phyloP scores from a whole-genome alignment of 2,797 vertebrate species.

The Ctenosaura bakeri region DNA sequence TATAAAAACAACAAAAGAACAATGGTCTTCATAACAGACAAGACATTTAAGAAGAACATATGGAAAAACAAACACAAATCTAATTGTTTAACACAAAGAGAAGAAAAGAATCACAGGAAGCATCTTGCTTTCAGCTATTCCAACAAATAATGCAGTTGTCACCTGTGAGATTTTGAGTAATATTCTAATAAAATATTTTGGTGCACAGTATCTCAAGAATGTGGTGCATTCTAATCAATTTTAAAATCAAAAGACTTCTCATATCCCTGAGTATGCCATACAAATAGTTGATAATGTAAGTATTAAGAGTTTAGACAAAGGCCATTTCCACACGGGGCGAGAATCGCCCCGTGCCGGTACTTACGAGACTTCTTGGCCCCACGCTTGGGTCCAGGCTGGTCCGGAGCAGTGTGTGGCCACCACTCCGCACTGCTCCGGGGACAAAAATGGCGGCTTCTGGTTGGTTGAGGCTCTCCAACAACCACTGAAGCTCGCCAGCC shows the following conservation, averaged over 20 bases:
- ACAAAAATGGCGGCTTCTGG: too few species aligned
- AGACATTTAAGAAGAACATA: conserved; percentile 16
- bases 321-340: too few species aligned
- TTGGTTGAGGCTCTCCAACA: too few species aligned
- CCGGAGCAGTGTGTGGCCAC: too few species aligned
- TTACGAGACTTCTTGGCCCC: too few species aligned
- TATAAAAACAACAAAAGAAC: background rate
- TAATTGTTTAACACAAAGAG: background rate
- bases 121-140: background rate
- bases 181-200: background rate
- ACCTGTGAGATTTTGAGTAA: background rate
- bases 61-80: background rate
- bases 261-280: background rate
- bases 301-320: too few species aligned
- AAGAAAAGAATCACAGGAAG: background rate
- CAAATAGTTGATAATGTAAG: background rate
- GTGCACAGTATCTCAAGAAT: too few species aligned
- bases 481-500: too few species aligned
- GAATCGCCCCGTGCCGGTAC: too few species aligned
- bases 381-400: too few species aligned
- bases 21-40: background rate
- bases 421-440: too few species aligned
- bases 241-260: background rate
- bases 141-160: background rate
- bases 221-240: background rate